Evolutionary conservation across 2,888 invertebrate genomes (phyloP), one percentile per base, ranked within the genome.

Genomic region (Andrena minutula): DNA sequence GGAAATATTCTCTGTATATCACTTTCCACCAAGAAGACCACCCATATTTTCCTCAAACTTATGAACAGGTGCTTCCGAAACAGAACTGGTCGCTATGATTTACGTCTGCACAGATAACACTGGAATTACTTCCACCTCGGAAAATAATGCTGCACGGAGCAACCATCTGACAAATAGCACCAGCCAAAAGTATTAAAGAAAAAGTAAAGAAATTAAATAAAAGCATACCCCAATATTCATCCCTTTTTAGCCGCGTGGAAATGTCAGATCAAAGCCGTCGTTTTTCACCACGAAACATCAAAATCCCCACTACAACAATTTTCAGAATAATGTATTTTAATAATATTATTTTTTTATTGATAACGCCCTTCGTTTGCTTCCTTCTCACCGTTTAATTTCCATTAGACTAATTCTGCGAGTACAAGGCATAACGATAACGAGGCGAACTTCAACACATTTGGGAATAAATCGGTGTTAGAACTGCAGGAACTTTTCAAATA

Each of bases 191-290:
- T 20, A 20, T 20, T 51, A n/a, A 51, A 20, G 7, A 8, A 51
- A 51, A 51, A 51, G 20, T 20, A 20, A 51, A 20, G 51, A 20
- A 51, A 20, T 51, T 20, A n/a, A 51, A 51, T 2, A 8, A 51
- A 51, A 51, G 8, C 20, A 6, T 51, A 51, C 8, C n/a, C 20
- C n/a, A 51, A 51, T n/a, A 20, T 20, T 20, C 20, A 1, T 51
- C 20, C 2, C 20, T 51, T 20, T 51, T 2, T 41, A n/a, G 20
- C 2, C 51, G 7, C 20, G 51, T 51, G 51, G 51, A 20, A 51
- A 51, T 51, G 58, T 58, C 58, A 58, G 58, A 58, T 58, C 28
- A 58, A 28, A 58, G 58, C 8, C 51, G 2, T 20, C 20, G 20
- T 28, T 58, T 58, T 10, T 16, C 58, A 12, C 10, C 56, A 10